phyloP scores from a whole-genome alignment of 2,113 vertebrate genomes.

The Oncorhynchus clarkii region DNA sequence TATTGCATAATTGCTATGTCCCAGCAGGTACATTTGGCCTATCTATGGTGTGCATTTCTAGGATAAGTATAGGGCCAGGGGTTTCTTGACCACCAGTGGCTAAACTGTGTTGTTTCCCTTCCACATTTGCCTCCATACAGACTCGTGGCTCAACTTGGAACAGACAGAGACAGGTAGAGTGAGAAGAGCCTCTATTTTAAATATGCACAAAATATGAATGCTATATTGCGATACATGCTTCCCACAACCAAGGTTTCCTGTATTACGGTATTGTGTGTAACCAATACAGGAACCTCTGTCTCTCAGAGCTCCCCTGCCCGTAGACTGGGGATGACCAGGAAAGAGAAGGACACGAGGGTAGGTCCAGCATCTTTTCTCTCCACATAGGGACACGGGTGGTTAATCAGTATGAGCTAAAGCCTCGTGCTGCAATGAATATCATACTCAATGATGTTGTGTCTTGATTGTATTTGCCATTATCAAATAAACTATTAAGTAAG shows the following conservation, averaged over 20 bases:
- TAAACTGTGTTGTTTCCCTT: no score
- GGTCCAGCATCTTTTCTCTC: background rate
- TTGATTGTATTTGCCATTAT: no score
- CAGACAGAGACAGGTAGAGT: conserved; percentile 27
- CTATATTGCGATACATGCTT: background rate
- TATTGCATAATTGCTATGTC: background rate
- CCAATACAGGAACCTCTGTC: background rate
- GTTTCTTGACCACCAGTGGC: no score
- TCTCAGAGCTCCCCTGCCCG: conserved; percentile 63
- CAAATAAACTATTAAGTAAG: no score
- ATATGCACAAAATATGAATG: no score
- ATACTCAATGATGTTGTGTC: no score
- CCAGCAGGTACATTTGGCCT: background rate
- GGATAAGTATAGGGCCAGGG: no score
- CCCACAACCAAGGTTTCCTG: background rate
- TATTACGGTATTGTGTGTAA: background rate
- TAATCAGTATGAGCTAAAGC: no score
- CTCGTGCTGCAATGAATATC: no score
- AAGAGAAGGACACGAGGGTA: conserved; percentile 59
- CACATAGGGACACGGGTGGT: background rate
- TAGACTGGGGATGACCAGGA: conserved; percentile 69
- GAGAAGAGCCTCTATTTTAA: no score
- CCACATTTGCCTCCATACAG: conserved; percentile 23
- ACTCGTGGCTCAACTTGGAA: conserved; percentile 23
- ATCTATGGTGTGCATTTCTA: background rate